Percentiles rank a stretch among this genome's conserved stretches.
phyloP scores from a whole-genome alignment of 2,888 invertebrate species.

The Erebia palarica region DNA sequence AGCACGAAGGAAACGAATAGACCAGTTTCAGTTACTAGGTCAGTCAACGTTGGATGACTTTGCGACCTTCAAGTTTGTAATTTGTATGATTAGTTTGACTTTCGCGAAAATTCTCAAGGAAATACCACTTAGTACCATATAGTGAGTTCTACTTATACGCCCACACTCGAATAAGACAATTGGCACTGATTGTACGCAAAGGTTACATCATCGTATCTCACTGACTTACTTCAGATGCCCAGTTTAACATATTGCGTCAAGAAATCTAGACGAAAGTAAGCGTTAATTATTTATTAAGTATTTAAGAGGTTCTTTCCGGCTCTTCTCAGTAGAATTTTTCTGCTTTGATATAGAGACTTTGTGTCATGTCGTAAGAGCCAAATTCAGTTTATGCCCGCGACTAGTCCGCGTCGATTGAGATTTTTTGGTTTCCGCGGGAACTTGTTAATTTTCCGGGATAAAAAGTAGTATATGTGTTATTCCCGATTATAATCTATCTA shows the following conservation, averaged over 20 bases:
- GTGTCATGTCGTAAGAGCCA: no score
- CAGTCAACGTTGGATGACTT: background rate
- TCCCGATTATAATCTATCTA: no score
- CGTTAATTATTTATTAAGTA: background rate
- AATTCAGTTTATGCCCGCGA: no score
- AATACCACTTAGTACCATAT: conserved; percentile 4
- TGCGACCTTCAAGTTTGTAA: background rate
- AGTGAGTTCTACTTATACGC: conserved; percentile 6
- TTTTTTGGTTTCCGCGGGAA: no score
- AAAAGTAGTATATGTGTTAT: no score
- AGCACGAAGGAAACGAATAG: no score
- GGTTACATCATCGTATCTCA: conserved; percentile 6
- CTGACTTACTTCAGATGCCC: background rate
- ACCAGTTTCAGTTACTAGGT: no score
- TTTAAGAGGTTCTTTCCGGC: no score
- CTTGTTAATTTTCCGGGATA: no score
- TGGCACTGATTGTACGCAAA: conserved; percentile 4
- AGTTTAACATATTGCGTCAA: background rate
- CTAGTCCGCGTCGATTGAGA: no score
- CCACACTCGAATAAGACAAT: conserved; percentile 7
- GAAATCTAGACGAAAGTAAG: background rate
- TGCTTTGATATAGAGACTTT: no score
- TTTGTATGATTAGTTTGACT: background rate
- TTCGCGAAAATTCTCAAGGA: conserved; percentile 10
- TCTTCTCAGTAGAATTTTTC: no score